phyloP scores from a whole-genome alignment of 2,113 vertebrate species.

The Myanophis thanlyinensis region DNA sequence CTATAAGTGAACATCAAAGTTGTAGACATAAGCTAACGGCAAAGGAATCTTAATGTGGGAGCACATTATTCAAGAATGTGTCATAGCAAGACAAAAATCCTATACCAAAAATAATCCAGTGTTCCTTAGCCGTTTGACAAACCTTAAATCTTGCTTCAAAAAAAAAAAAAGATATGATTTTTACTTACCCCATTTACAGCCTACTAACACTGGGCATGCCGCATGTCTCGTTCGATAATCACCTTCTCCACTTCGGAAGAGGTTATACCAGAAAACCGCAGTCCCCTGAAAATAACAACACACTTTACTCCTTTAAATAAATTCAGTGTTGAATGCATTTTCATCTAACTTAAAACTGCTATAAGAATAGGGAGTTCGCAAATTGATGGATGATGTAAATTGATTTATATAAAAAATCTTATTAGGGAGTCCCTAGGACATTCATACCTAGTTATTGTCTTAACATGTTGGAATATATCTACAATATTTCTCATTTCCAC shows the following conservation, averaged over 20 bases:
- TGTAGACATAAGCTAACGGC: not conserved
- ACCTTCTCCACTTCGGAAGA: slow-evolving; percentile 91
- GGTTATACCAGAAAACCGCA: slow-evolving; percentile 97
- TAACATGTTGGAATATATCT: not conserved
- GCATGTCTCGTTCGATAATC: slow-evolving; percentile 96
- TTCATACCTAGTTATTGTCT: not conserved
- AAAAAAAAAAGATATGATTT: not conserved
- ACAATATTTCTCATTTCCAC: not conserved
- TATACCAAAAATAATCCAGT: not conserved
- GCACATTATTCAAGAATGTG: not conserved
- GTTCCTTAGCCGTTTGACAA: not conserved
- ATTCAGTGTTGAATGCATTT: not conserved
- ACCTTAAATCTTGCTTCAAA: not conserved
- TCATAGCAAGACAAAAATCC: not conserved
- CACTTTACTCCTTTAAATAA: slow-evolving; percentile 1
- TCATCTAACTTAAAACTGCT: not conserved
- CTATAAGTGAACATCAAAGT: not conserved
- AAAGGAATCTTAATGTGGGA: not conserved
- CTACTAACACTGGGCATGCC: slow-evolving; percentile 94
- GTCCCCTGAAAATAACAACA: slow-evolving; percentile 82
- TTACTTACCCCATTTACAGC: slow-evolving; percentile 97
- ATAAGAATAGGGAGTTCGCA: not conserved
- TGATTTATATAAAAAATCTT: too few species aligned
- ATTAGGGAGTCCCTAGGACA: not conserved
- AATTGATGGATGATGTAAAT: too few species aligned